phyloP scores from a whole-genome alignment of 2,888 invertebrate species.

The Sturmia bella region DNA sequence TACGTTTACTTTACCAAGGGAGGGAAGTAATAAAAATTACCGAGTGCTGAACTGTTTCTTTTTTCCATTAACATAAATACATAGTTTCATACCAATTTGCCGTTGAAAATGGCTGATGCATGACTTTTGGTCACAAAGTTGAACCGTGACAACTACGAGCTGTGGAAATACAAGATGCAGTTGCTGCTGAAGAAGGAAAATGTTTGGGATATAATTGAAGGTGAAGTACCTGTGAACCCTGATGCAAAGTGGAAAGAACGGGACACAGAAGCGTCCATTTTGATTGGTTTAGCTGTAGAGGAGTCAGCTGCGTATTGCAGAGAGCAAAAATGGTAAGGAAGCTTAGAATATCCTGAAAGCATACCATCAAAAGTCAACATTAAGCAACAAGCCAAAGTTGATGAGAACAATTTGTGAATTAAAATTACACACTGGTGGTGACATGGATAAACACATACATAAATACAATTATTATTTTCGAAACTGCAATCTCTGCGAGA shows the following conservation, averaged over 20 bases:
- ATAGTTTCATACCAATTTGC: too few species aligned
- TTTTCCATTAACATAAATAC: too few species aligned
- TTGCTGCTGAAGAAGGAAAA: slow-evolving; percentile 44
- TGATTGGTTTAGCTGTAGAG: slow-evolving; percentile 47
- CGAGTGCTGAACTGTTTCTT: too few species aligned
- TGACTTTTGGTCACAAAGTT: slow-evolving; percentile 16
- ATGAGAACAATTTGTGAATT: slow-evolving; percentile 43
- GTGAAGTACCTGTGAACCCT: slow-evolving; percentile 7
- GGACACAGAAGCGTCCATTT: slow-evolving; percentile 46
- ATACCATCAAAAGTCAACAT: slow-evolving; percentile 31
- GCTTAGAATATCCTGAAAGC: slow-evolving; percentile 29
- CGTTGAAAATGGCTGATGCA: slow-evolving; percentile 7
- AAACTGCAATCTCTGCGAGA: slow-evolving; percentile 21
- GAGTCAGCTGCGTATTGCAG: slow-evolving; percentile 29
- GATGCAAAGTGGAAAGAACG: slow-evolving; percentile 18
- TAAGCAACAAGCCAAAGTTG: neutral
- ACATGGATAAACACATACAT: slow-evolving; percentile 30
- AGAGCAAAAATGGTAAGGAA: slow-evolving; percentile 22
- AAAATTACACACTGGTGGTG: slow-evolving; percentile 20
- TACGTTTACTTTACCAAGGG: too few species aligned
- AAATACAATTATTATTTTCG: slow-evolving; percentile 29
- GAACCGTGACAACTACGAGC: slow-evolving; percentile 25
- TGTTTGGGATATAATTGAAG: slow-evolving; percentile 38
- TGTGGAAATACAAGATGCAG: slow-evolving; percentile 36
- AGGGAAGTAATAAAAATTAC: too few species aligned